These are phyloP conservation scores for Tenebrosternarchus preto DNA, from an alignment of 2,113 vertebrate species.

Conservation along the genomic window DNA sequence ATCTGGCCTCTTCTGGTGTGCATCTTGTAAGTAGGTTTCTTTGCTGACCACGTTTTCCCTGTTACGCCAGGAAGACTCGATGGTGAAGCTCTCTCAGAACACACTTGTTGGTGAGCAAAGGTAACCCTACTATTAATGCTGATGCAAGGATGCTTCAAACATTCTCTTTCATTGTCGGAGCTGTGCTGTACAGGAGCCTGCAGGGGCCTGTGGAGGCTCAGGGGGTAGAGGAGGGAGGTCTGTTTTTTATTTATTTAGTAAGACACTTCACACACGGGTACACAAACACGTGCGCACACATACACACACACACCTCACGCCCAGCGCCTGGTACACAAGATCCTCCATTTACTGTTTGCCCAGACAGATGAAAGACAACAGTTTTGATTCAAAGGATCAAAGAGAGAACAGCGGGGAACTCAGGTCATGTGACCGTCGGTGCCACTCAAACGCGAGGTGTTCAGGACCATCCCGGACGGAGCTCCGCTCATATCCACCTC, in stretches of 20 bases:
- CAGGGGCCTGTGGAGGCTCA: not conserved
- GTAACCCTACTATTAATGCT: not conserved
- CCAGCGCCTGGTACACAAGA: too few species aligned
- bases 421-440: not conserved
- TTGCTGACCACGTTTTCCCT: not conserved
- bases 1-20: not conserved
- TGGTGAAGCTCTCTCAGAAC: not conserved
- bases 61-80: not conserved
- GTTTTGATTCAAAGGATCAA: constrained; percentile 8
- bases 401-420: not conserved
- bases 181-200: constrained; percentile 7
- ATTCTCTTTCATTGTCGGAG: not conserved
- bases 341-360: constrained; percentile 29
- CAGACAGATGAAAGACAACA: constrained; percentile 27
- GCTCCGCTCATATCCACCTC: too few species aligned
- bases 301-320: too few species aligned
- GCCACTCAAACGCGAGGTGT: not conserved
- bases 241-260: constrained; percentile 37
- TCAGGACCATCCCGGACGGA: too few species aligned
- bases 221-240: not conserved
- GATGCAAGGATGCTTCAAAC: not conserved
- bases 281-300: not conserved
- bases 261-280: constrained; percentile 16
- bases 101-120: not conserved
- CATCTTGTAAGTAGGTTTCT: not conserved